phyloP scores from a whole-genome alignment of 35 echinoderm and acorn worm species.

The Apostichopus californicus region DNA sequence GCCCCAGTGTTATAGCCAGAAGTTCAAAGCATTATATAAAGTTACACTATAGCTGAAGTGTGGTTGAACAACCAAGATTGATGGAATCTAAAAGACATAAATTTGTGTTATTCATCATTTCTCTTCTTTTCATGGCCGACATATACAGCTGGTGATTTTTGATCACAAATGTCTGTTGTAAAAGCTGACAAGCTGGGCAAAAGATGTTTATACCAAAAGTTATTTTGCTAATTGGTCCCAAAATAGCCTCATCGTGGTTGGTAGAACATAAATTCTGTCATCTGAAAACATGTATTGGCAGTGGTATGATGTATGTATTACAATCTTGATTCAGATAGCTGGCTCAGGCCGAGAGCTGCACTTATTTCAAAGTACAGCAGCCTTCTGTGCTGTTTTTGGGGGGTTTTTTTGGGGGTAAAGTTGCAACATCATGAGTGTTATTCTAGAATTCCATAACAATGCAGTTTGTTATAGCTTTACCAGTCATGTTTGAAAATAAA shows the following conservation, averaged over 20 bases:
- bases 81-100: conserved; percentile 35
- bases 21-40: too few relatives aligned
- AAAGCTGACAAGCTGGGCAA: conserved; percentile 22
- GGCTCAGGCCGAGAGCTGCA: too few relatives aligned
- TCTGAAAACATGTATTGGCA: background rate
- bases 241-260: conserved; percentile 28
- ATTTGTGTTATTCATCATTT: conserved; percentile 34
- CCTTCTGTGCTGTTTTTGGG: too few relatives aligned
- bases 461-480: too few relatives aligned
- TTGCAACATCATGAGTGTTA: too few relatives aligned
- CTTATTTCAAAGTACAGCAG: too few relatives aligned
- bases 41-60: too few relatives aligned
- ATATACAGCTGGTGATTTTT: conserved; percentile 21
- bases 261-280: conserved; percentile 4
- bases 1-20: too few relatives aligned
- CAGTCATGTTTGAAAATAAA: too few relatives aligned
- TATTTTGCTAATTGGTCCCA: conserved; percentile 49
- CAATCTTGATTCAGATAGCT: background rate
- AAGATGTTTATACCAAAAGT: conserved; percentile 53
- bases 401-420: too few relatives aligned
- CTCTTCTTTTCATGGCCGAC: background rate
- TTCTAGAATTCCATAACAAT: too few relatives aligned
- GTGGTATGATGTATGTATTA: background rate
- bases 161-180: conserved; percentile 36
- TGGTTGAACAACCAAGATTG: background rate